Conservation (phyloP, 2,797 vertebrate genomes). For the Cephalopachus bancanus region DNA sequence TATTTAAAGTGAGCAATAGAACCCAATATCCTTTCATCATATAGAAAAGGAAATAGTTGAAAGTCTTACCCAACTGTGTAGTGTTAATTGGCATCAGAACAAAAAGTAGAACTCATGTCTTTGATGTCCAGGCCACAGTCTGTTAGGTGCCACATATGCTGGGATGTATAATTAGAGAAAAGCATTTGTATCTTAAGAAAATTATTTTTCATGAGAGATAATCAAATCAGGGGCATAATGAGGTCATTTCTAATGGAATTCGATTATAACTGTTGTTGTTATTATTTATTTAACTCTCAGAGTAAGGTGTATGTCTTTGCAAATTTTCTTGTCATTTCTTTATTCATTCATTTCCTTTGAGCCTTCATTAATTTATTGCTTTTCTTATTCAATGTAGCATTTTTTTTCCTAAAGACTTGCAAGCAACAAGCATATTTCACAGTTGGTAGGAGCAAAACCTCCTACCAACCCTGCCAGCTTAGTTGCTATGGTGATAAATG, state of each 20-base stretch:
- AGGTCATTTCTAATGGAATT: not conserved
- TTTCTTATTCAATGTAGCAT: slow-evolving; percentile 36
- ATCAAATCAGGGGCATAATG: not conserved
- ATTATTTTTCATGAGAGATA: slow-evolving; percentile 36
- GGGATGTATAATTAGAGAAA: not conserved
- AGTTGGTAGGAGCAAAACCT: slow-evolving; percentile 72
- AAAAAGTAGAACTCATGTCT: not conserved
- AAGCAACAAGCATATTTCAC: slow-evolving; percentile 73
- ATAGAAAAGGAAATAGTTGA: not conserved
- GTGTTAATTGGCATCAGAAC: not conserved
- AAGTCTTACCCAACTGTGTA: not conserved
- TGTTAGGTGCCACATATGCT: not conserved
- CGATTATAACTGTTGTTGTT: slow-evolving; percentile 13
- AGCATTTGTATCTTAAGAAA: slow-evolving; percentile 2
- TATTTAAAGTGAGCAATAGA: not conserved
- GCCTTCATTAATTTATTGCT: slow-evolving; percentile 11
- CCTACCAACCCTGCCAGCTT: slow-evolving; percentile 73
- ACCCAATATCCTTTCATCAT: not conserved
- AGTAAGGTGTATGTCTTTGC: not conserved
- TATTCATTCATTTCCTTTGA: slow-evolving; percentile 54
- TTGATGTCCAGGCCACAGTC: not conserved
- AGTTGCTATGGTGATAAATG: slow-evolving; percentile 84
- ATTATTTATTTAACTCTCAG: slow-evolving; percentile 11
- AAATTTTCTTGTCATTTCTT: slow-evolving; percentile 2
- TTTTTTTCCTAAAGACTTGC: slow-evolving; percentile 46